Evolutionary conservation across 2,888 invertebrate species (phyloP), one percentile per base, ranked within the genome.

Genomic region (Incurvaria masculella): DNA sequence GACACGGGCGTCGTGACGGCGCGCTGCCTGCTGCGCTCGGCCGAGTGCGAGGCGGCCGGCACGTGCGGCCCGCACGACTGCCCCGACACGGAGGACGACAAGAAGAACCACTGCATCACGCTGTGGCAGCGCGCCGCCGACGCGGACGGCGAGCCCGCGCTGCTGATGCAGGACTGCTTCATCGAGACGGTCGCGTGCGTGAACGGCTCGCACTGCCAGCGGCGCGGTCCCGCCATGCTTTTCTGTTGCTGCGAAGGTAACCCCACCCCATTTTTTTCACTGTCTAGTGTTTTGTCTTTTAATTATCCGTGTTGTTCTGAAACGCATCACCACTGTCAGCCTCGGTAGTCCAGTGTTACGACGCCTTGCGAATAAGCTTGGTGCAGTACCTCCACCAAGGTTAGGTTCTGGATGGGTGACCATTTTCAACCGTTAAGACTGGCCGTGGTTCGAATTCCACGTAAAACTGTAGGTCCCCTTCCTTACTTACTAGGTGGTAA

Each of bases 231-330:
- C 4, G 86, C 86, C 21, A 79, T 89, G 21, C 79, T 89, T 52
- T 95, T 91, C 67, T 97, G 97, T 67, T 97, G 97, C 65, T 97
- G 97, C 66, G 89, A 90, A 64, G 33, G 33, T 33, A 33, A 14
- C n/a, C n/a, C n/a, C n/a, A n/a, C n/a, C n/a, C n/a, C n/a, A n/a
- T n/a, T n/a, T n/a, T n/a, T n/a, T n/a, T n/a, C n/a, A n/a, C n/a
- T n/a, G n/a, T n/a, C n/a, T n/a, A n/a, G n/a, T n/a, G n/a, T n/a
- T n/a, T n/a, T n/a, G n/a, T n/a, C n/a, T n/a, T n/a, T n/a, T n/a
- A n/a, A n/a, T n/a, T n/a, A n/a, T n/a, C n/a, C n/a, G n/a, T n/a
- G n/a, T n/a, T n/a, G n/a, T n/a, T n/a, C n/a, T n/a, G n/a, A n/a
- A n/a, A n/a, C n/a, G n/a, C n/a, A n/a, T n/a, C n/a, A n/a, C n/a